Base-by-base conservation (phyloP, 2,113 vertebrate genomes). In the Coregonus clupeaformis region DNA sequence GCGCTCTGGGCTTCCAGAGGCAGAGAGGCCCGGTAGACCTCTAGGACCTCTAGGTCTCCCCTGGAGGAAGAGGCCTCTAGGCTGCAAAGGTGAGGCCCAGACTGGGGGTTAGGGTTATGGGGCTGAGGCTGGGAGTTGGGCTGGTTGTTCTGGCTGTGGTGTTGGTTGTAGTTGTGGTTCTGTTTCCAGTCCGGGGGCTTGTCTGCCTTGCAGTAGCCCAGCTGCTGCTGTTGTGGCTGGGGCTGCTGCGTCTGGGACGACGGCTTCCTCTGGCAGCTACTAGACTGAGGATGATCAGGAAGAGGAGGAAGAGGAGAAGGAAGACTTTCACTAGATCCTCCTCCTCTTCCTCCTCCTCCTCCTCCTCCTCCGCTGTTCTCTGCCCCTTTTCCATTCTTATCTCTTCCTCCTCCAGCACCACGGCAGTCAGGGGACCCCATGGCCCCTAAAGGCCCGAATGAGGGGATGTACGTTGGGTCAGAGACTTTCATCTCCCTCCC, bases 401-500 rank as follows among this genome's bases (percentile, higher is more conserved):
- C 36, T 9, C 92, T 92, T n/a, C 52, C 87, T 88, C 90, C 90
- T 1, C 63, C 93, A 79, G 92, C 84, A 6, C 93, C 94, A 1
- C 91, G 88, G 32, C 94, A 94, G 68, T 96, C 95, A 0, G 92
- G 90, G 1, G 92, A 71, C 0, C 84, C 87, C n/a, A 93, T 88
- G 88, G 98, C 95, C 1, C 92, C 91, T 71, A 95, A 80, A 63
- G 94, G 94, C 3, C 95, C 96, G 71, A 94, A 93, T 0, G 96
- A 98, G 86, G 97, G 97, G 89, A 98, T 95, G 32, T 95, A 93
- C 0, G 96, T 97, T 71, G 96, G 94, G 55, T 95, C 95, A 0
- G 88, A 94, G 80, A 95, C 88, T 89, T 96, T 96, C 4, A 92
- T 86, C 82, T 97, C 96, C 68, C 83, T 83, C 69, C 76, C 74